Base-by-base conservation (phyloP, 2,797 vertebrate species). In the Pogonophryne albipinna region DNA sequence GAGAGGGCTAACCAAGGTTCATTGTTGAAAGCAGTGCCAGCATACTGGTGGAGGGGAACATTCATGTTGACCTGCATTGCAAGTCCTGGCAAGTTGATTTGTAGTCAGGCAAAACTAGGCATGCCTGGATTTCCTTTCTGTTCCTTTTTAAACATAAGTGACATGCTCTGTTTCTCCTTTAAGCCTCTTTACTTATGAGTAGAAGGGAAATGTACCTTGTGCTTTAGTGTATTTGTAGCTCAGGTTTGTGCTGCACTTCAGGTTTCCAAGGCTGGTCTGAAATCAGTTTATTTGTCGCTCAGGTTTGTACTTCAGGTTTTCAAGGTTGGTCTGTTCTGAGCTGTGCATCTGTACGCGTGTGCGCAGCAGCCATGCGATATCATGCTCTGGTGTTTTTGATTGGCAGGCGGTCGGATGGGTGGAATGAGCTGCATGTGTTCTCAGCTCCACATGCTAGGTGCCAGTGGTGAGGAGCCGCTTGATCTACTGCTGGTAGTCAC, bases 371-470 rank as follows among this genome's bases (percentile, higher is more conserved):
- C 85, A 71, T 83, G 80, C 47, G 23, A 23, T 62, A 69, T 61
- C 75, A 49, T 53, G 73, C 66, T 63, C 41, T 9, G 20, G 46
- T 79, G 55, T 66, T 4, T 61, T 62, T 90, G 90, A 92, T 74
- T 90, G 86, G 71, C 91, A 89, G 89, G 63, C 73, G 6, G 72
- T 67, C 13, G 68, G 73, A 88, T 89, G 89, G 86, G 85, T 85
- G 83, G 61, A 89, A 90, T 71, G 81, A 91, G 88, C 79, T 65
- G 44, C 53, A 57, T 71, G 0, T 84, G 64, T 83, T 73, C 79
- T 83, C 79, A 13, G 82, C 80, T 82, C 84, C 73, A 69, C 71
- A 80, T 84, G 84, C 61, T 76, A 65, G 73, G 78, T 89, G 82
- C 82, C 78, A 68, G 68, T 66, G 65, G 51, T 71, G 80, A 64